phyloP scores from a whole-genome alignment of 2,113 vertebrate species.

The Entomyzon cyanotis region DNA sequence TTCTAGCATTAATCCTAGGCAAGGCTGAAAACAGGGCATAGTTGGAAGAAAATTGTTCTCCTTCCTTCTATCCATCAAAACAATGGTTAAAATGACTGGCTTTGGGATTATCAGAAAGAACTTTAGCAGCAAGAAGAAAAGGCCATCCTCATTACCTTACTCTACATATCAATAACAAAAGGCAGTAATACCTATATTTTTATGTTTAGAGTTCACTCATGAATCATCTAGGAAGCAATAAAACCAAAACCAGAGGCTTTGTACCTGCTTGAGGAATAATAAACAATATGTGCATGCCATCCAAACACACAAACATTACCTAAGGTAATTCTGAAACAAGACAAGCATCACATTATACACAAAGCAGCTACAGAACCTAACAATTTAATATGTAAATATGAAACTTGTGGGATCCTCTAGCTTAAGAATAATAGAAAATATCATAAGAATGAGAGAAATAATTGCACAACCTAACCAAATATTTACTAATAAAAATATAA shows the following conservation, averaged over 20 bases:
- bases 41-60: neutral
- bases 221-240: neutral
- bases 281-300: neutral
- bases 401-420: neutral
- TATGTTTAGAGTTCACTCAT: neutral
- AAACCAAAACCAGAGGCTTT: neutral
- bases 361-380: neutral
- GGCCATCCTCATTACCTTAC: neutral
- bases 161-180: neutral
- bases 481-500: slow-evolving; percentile 2
- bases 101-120: neutral
- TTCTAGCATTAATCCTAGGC: neutral
- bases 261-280: neutral
- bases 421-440: neutral
- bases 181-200: neutral
- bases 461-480: neutral
- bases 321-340: neutral
- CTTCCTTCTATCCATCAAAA: neutral
- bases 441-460: neutral
- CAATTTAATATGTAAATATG: neutral
- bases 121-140: neutral
- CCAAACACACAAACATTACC: neutral
- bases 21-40: neutral
- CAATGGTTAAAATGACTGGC: neutral
- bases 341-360: neutral